These are phyloP conservation scores for Drosophila paulistorum DNA, from an alignment of 1,140 invertebrate genomes.

Conservation along the genomic window DNA sequence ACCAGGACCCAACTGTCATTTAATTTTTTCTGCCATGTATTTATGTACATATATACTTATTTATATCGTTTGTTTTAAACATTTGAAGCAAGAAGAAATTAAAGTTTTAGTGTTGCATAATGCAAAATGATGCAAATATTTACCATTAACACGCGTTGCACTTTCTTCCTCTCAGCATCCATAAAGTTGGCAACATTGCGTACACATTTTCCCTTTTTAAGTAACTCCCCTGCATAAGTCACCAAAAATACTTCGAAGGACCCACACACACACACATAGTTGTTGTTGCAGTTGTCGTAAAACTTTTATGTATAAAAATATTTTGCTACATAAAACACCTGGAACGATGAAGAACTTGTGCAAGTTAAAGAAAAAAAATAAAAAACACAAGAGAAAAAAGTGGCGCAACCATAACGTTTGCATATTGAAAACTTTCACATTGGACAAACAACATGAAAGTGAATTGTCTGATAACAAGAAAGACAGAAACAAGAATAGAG, in stretches of 20 bases:
- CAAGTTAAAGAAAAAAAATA: background rate
- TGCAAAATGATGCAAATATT: slow-evolving; percentile 26
- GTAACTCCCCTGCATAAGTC: slow-evolving; percentile 46
- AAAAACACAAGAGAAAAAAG: background rate
- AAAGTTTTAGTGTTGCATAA: slow-evolving; percentile 22
- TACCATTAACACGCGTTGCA: background rate
- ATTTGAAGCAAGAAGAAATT: background rate
- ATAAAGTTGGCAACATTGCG: slow-evolving; percentile 44
- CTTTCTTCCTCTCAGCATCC: background rate
- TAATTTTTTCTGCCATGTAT: background rate
- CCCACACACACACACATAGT: slow-evolving; percentile 48
- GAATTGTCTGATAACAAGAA: slow-evolving; percentile 56
- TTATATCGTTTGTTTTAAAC: background rate
- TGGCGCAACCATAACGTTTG: slow-evolving; percentile 32
- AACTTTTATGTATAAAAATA: slow-evolving; percentile 73
- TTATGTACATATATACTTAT: background rate
- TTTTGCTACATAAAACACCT: slow-evolving; percentile 69
- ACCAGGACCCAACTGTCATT: slow-evolving; percentile 24
- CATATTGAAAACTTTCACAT: slow-evolving; percentile 71
- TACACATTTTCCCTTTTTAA: slow-evolving; percentile 37
- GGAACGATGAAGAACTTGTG: slow-evolving; percentile 27
- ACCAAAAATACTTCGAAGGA: slow-evolving; percentile 55
- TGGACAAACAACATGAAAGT: slow-evolving; percentile 61
- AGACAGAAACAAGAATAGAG: slow-evolving; percentile 24
- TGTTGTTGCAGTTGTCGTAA: slow-evolving; percentile 51